Percentiles rank a stretch among this genome's conserved stretches.
These are phyloP conservation scores for Synergus gifuensis DNA, from an alignment of 2,888 invertebrate genomes.

Conservation along the genomic window DNA sequence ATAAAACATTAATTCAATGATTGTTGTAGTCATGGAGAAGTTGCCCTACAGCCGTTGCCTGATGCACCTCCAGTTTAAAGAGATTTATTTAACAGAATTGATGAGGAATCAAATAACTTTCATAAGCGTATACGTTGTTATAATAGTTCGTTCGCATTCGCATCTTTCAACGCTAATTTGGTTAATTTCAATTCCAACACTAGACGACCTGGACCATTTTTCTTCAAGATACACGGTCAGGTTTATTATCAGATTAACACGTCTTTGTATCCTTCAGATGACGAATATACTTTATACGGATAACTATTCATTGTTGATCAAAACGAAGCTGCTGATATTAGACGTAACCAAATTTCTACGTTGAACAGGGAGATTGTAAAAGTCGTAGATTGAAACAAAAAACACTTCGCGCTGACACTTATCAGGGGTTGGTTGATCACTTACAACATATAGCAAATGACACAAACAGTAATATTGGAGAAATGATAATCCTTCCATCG, in stretches of 20 bases:
- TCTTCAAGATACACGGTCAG: constrained; percentile 27
- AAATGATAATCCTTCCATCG: constrained; percentile 49
- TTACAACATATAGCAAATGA: constrained; percentile 42
- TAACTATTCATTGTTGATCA: constrained; percentile 45
- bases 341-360: constrained; percentile 33
- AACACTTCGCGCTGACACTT: constrained; percentile 46
- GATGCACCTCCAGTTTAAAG: constrained; percentile 33
- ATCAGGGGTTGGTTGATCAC: constrained; percentile 50
- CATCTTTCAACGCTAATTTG: constrained; percentile 47
- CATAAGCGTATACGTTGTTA: constrained; percentile 42
- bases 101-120: constrained; percentile 40
- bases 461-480: constrained; percentile 42
- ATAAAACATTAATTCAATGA: constrained; percentile 39
- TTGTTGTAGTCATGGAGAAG: constrained; percentile 45
- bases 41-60: constrained; percentile 27
- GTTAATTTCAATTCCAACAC: constrained; percentile 25
- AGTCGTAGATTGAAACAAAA: constrained; percentile 44
- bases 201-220: constrained; percentile 42
- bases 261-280: not conserved
- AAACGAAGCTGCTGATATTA: constrained; percentile 44
- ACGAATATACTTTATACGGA: constrained; percentile 37
- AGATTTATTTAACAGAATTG: constrained; percentile 37
- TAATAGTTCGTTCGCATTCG: constrained; percentile 45
- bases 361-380: constrained; percentile 22
- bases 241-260: no score